Evolutionary conservation across 1,140 invertebrate genomes (phyloP), one percentile per base, ranked within the genome.

Genomic region (Melanaphis sacchari): DNA sequence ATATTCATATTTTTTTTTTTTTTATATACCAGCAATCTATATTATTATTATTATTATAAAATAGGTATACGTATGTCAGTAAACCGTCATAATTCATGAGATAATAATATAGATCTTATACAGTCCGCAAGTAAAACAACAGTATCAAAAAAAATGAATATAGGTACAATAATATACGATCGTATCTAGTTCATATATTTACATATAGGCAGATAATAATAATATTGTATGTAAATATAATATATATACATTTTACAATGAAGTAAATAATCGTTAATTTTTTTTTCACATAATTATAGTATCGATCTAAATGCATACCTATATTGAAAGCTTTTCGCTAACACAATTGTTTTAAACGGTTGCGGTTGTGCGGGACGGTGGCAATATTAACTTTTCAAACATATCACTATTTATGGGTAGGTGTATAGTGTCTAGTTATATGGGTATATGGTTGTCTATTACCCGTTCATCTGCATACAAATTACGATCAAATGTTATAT

Each of bases 161-260:
- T 76, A 76, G 31, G 31, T 76, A 18, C 59, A 76, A 76, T 76
- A n/a, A 76, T 76, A 76, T 76, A 76, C 59, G 59, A 76, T n/a
- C 59, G 59, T n/a, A 76, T 76, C n/a, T 76, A n/a, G 11, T 76
- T 76, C n/a, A 76, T 76, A 76, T 76, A 76, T 76, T 76, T 76
- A 76, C 59, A 76, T 76, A 76, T 21, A 76, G 59, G 36, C 59
- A 76, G 59, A 76, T 76, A 76, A 76, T 76, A 76, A 36, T n/a
- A 76, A n/a, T 76, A 76, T 31, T n/a, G n/a, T n/a, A n/a, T n/a
- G n/a, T n/a, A n/a, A n/a, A 66, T 31, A 76, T 76, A 66, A 31
- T 31, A 31, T 66, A n/a, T 31, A 31, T 66, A 36, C 21, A 76
- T n/a, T n/a, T 15, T 6, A 18, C 59, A n/a, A 15, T 18, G 59